Evolutionary conservation across 2,797 vertebrate genomes (phyloP).

Genomic region (Corythornis leucogaster): DNA sequence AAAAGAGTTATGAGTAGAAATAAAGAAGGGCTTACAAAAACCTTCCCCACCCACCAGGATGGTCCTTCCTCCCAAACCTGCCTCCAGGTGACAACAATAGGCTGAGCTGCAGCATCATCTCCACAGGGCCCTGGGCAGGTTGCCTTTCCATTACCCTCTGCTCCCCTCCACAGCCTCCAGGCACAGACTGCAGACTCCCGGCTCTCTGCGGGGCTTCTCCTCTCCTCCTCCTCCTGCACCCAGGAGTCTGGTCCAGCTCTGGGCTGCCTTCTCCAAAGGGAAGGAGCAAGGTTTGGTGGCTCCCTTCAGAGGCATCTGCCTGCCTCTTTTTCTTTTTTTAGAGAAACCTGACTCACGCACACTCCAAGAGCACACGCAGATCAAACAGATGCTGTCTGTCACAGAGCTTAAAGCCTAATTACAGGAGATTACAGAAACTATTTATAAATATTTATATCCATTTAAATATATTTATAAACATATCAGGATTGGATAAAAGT

Average conservation of each 20-base stretch:
- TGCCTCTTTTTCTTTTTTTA: not conserved
- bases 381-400: constrained; percentile 71
- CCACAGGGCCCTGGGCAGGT: not conserved
- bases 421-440: constrained; percentile 70
- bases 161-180: not conserved
- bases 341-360: constrained; percentile 25
- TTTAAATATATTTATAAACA: constrained; percentile 72
- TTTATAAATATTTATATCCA: constrained; percentile 73
- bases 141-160: not conserved
- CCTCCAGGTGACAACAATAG: not conserved
- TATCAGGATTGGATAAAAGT: constrained; percentile 69
- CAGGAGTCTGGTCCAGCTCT: not conserved
- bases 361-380: not conserved
- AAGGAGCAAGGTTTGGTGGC: not conserved
- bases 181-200: not conserved
- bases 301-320: constrained; percentile 9
- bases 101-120: not conserved
- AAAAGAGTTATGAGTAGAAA: not conserved
- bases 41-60: not conserved
- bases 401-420: constrained; percentile 69
- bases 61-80: not conserved
- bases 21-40: not conserved
- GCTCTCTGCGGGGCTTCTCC: not conserved
- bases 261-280: not conserved
- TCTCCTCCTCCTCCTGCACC: not conserved